Percentiles rank a stretch among this genome's conserved stretches.
Conservation (phyloP, 2,113 vertebrate genomes). For the Empidonax traillii region DNA sequence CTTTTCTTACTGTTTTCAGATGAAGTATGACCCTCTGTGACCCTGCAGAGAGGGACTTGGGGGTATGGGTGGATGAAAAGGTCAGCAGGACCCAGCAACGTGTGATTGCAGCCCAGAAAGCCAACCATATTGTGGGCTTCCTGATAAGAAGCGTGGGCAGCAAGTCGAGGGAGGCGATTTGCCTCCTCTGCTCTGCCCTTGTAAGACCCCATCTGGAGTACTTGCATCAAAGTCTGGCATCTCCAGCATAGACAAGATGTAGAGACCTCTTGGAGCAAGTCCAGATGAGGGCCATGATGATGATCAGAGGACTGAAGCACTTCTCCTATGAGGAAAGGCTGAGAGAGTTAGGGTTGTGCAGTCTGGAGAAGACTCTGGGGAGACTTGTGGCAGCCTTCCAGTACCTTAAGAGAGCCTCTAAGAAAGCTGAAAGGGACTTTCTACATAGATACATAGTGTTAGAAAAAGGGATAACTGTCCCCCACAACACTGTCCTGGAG, state of each 20-base stretch:
- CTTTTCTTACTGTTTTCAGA: background rate
- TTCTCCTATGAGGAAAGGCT: background rate
- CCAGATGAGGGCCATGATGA: background rate
- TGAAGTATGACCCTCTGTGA: background rate
- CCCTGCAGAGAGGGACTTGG: fast-evolving
- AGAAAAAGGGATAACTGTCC: background rate
- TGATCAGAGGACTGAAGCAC: background rate
- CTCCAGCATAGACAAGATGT: background rate
- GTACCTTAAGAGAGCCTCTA: background rate
- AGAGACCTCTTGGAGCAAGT: background rate
- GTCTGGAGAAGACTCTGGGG: background rate
- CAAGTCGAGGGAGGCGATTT: background rate
- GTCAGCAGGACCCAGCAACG: background rate
- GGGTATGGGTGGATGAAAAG: background rate
- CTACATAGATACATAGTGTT: background rate
- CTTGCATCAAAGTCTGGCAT: background rate
- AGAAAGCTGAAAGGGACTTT: background rate
- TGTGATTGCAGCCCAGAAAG: background rate
- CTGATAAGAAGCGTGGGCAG: background rate
- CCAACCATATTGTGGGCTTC: fast-evolving
- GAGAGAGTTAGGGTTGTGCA: background rate
- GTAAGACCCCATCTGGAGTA: background rate
- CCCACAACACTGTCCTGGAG: background rate
- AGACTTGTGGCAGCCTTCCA: background rate
- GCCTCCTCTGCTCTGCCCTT: background rate